Conservation (phyloP, 2,113 vertebrate species). For the Todiramphus saurophagus region DNA sequence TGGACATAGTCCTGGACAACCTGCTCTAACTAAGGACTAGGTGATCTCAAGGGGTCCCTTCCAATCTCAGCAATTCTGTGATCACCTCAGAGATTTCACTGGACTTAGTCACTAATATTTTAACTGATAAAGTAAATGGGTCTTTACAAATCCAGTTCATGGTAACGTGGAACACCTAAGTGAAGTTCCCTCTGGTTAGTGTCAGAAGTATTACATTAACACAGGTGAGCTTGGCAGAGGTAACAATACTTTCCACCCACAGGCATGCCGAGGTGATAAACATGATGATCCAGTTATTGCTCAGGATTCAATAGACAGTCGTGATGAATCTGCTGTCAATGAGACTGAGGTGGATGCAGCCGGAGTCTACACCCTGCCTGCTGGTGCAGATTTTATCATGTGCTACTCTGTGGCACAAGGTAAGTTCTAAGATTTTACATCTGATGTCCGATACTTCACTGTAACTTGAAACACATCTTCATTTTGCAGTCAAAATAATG, state of each 20-base stretch:
- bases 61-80: neutral
- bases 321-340: neutral
- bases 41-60: neutral
- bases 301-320: conserved; percentile 76
- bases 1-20: neutral
- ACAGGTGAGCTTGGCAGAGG: neutral
- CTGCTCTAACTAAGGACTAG: neutral
- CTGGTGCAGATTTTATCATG: conserved; percentile 95
- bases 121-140: neutral
- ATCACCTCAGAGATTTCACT: neutral
- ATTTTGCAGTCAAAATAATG: neutral
- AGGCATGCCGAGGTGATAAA: conserved; percentile 91
- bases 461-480: neutral
- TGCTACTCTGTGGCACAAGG: conserved; percentile 97
- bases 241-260: neutral
- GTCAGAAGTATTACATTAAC: neutral
- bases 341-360: conserved; percentile 85
- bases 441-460: neutral
- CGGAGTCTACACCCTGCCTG: conserved; percentile 83
- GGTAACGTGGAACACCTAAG: neutral
- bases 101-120: neutral
- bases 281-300: conserved; percentile 82
- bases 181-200: neutral
- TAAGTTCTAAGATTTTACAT: conserved; percentile 25
- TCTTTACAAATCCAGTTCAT: neutral